phyloP scores from a whole-genome alignment of 2,888 invertebrate species.

The Eristalis arbustorum region DNA sequence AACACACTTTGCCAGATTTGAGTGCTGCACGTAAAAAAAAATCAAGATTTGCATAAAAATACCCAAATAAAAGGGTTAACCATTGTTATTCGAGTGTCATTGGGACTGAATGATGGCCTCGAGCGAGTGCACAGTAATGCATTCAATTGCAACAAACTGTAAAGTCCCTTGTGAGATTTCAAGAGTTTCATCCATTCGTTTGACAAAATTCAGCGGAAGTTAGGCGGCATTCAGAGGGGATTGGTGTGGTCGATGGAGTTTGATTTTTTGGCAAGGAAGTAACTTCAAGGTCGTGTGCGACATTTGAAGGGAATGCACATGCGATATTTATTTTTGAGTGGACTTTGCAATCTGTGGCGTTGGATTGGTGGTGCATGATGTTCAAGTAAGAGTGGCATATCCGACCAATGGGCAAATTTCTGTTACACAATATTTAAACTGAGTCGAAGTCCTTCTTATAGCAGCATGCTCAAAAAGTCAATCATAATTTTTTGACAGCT shows the following conservation, averaged over 20 bases:
- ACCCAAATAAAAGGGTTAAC: background rate
- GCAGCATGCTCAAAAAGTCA: too few relatives aligned
- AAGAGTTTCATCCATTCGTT: background rate
- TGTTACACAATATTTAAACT: too few relatives aligned
- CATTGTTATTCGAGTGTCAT: slow-evolving; percentile 11
- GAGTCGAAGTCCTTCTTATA: too few relatives aligned
- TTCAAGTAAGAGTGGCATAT: too few relatives aligned
- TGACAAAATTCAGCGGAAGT: background rate
- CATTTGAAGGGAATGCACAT: background rate
- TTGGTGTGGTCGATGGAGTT: background rate
- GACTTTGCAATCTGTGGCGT: too few relatives aligned
- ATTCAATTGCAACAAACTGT: background rate
- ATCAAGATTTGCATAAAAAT: background rate
- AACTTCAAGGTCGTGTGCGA: background rate
- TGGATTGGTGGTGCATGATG: too few relatives aligned
- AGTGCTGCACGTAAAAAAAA: background rate
- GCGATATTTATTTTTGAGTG: too few relatives aligned
- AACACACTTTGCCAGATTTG: background rate
- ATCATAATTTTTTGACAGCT: too few relatives aligned
- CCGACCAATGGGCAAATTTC: too few relatives aligned
- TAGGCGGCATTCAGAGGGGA: background rate
- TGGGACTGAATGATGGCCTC: background rate
- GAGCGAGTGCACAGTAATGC: background rate
- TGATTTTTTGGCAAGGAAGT: background rate
- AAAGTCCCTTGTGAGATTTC: background rate